Conservation (phyloP, 2,113 vertebrate species). For the Craseonycteris thonglongyai region DNA sequence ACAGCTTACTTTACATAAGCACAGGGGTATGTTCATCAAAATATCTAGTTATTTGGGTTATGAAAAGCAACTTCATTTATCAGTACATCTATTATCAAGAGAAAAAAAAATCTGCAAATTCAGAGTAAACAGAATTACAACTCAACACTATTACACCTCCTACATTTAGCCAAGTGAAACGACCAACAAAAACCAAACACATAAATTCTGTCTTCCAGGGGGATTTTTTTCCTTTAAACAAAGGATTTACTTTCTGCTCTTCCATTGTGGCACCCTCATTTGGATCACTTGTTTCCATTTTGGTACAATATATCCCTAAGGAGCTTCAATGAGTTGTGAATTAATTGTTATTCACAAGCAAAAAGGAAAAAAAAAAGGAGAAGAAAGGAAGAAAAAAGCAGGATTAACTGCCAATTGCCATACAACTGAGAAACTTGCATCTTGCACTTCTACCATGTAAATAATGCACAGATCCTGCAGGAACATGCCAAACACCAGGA, state of each 20-base stretch:
- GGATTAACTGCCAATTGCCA: conserved; percentile 71
- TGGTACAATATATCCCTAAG: conserved; percentile 57
- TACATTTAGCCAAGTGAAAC: conserved; percentile 23
- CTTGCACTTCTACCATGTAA: conserved; percentile 79
- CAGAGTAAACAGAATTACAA: conserved; percentile 32
- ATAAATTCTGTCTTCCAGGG: conserved; percentile 14
- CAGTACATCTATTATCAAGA: neutral
- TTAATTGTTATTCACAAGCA: conserved; percentile 45
- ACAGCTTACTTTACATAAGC: neutral
- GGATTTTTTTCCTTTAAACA: conserved; percentile 31
- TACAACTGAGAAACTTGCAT: conserved; percentile 76
- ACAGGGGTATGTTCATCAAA: neutral
- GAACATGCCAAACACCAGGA: conserved; percentile 81
- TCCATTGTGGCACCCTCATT: neutral
- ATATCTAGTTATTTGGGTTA: conserved; percentile 27
- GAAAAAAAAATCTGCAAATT: neutral
- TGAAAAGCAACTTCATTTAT: conserved; percentile 26
- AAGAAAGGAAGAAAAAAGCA: neutral
- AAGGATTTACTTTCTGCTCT: conserved; percentile 48
- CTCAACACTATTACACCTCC: neutral
- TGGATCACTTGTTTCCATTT: conserved; percentile 53
- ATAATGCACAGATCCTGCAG: conserved; percentile 82
- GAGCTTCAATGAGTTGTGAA: conserved; percentile 61
- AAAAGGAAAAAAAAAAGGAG: neutral
- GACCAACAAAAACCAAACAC: conserved; percentile 42